Base-by-base conservation (phyloP, 2,113 vertebrate species). In the Triplophysa tibetana region DNA sequence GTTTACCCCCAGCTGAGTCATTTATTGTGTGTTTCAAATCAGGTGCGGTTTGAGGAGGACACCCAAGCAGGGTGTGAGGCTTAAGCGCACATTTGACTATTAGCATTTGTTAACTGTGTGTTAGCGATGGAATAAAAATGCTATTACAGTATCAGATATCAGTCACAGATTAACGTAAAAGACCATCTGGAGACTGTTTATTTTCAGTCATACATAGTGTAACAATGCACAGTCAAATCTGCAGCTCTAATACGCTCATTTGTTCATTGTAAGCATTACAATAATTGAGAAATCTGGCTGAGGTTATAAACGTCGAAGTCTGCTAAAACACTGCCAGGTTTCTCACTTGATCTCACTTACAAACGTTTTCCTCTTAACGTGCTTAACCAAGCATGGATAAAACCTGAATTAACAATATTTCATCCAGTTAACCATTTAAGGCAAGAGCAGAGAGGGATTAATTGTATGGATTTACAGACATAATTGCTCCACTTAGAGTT, bases 401-500 rank as follows among this genome's bases (percentile, higher is more conserved):
- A 74, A 74, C 70, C 70, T 74, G 70, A 24, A 74, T 74, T 60
- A 74, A 74, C 70, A 74, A 74, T 41, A 33, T 60, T 74, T 56
- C 54, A 60, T 74, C 70, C 70, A 61, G 70, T 74, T 61, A 74
- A 74, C 61, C 33, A 74, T 74, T 74, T 74, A 61, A 74, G 70
- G 33, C 70, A 74, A 43, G 13, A 74, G 54, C 54, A 74, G 33
- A 24, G 23, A 9, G 45, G 67, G 63, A 67, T 77, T 77, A 77
- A 77, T 77, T 67, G 61, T 67, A 77, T 67, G 78, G 80, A 76
- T 81, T 82, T 76, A 82, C 56, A 26, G 43, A 68, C 63, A 52
- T 82, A 80, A 79, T 80, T 85, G 72, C 72, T 52, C 74, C 77
- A 75, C 60, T 75, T 70, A 63, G 23, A 78, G 77, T 54, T 60